Percentiles rank a stretch among this genome's conserved stretches.
Evolutionary conservation across 2,888 invertebrate species (phyloP).

Genomic region (Agelastica alni): DNA sequence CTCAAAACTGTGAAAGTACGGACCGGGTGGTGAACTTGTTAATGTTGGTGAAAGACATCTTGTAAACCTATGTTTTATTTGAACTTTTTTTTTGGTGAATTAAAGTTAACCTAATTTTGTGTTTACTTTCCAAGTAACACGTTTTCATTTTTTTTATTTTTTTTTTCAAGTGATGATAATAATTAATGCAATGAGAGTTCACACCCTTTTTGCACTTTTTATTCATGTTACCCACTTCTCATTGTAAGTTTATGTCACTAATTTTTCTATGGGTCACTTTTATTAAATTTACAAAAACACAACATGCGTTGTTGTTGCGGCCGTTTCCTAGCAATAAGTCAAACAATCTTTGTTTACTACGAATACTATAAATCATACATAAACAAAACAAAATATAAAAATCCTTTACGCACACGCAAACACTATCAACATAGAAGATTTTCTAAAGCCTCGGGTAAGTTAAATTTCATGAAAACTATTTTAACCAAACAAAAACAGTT

Average conservation of each 20-base stretch:
- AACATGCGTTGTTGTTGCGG: too few species aligned
- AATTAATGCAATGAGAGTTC: constrained; percentile 40
- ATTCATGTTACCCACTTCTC: constrained; percentile 56
- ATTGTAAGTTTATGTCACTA: constrained; percentile 56
- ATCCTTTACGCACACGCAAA: too few species aligned
- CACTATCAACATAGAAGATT: too few species aligned
- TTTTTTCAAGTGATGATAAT: constrained; percentile 31
- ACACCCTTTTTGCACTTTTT: constrained; percentile 47
- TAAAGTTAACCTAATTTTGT: constrained; percentile 38
- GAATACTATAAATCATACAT: too few species aligned
- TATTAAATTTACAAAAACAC: constrained; percentile 3
- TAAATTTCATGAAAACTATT: too few species aligned
- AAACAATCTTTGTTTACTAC: too few species aligned
- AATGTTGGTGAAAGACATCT: constrained; percentile 31
- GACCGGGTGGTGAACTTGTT: constrained; percentile 33
- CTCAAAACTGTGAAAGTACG: constrained; percentile 30
- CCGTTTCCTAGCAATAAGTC: too few species aligned
- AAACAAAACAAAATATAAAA: too few species aligned
- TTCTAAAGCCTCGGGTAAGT: too few species aligned
- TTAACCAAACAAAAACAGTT: too few species aligned
- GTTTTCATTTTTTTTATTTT: constrained; percentile 25
- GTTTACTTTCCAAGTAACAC: constrained; percentile 28
- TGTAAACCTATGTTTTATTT: constrained; percentile 34
- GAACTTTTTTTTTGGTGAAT: constrained; percentile 36
- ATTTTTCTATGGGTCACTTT: constrained; percentile 8